Evolutionary conservation across 2,888 invertebrate genomes (phyloP).

Genomic region (Chymomyza amoena): DNA sequence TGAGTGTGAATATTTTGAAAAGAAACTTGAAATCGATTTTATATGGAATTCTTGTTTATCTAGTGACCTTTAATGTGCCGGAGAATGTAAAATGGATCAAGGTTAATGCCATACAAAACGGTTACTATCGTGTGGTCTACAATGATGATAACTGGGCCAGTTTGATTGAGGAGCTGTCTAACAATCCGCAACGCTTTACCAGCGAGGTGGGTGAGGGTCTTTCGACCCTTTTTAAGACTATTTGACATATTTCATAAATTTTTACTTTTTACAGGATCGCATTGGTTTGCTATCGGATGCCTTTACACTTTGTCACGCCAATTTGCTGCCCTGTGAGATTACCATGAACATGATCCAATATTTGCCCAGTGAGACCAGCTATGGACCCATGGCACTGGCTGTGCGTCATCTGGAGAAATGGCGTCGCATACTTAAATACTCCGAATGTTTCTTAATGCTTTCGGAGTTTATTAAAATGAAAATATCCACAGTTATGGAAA

Average conservation of each 20-base stretch:
- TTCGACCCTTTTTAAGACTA: no score
- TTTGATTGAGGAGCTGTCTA: slow-evolving; percentile 74
- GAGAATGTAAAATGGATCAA: slow-evolving; percentile 78
- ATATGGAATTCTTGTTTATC: background rate
- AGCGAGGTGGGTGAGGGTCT: slow-evolving; percentile 74
- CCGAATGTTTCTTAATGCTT: slow-evolving; percentile 78
- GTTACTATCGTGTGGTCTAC: slow-evolving; percentile 78
- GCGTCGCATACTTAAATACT: slow-evolving; percentile 79
- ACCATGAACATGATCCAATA: slow-evolving; percentile 78
- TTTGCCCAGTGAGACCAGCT: slow-evolving; percentile 77
- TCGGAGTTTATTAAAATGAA: slow-evolving; percentile 78
- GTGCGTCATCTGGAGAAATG: slow-evolving; percentile 77
- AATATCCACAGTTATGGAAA: slow-evolving; percentile 74
- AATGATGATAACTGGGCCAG: slow-evolving; percentile 78
- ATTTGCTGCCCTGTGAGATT: slow-evolving; percentile 78
- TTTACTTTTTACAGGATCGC: slow-evolving; percentile 69
- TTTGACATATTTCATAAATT: background rate
- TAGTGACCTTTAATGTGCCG: slow-evolving; percentile 77
- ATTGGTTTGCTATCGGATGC: slow-evolving; percentile 78
- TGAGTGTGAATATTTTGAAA: slow-evolving; percentile 36
- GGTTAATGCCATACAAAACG: slow-evolving; percentile 77
- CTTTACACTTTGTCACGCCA: slow-evolving; percentile 78
- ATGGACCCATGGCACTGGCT: slow-evolving; percentile 77
- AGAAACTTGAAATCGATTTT: background rate
- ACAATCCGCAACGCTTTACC: slow-evolving; percentile 74